phyloP scores from a whole-genome alignment of 2,888 invertebrate genomes.

The Micoletzkya japonica region DNA sequence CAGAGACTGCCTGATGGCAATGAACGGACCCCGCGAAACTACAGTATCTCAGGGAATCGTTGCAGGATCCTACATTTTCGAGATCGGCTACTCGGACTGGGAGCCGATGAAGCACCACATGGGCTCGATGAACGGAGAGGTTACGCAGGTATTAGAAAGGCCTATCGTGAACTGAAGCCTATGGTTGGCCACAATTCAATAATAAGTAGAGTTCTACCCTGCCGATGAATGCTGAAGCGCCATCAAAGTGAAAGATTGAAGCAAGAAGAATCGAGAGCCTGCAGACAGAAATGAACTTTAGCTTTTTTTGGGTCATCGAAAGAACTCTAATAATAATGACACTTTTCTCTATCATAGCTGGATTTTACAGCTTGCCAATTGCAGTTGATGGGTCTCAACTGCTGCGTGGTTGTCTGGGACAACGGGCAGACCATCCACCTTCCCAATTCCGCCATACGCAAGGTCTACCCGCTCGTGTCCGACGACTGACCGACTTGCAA shows the following conservation, averaged over 20 bases:
- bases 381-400: constrained; percentile 51
- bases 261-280: too few species aligned
- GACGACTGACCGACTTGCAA: constrained; percentile 6
- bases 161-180: too few species aligned
- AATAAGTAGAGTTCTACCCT: too few species aligned
- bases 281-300: too few species aligned
- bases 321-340: too few species aligned
- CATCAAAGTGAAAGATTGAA: too few species aligned
- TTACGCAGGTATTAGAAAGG: constrained; percentile 53
- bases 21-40: too few species aligned
- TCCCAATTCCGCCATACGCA: constrained; percentile 45
- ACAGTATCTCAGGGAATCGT: too few species aligned
- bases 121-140: constrained; percentile 50
- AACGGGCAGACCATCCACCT: constrained; percentile 55
- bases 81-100: constrained; percentile 55
- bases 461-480: constrained; percentile 14
- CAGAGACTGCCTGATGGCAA: too few species aligned
- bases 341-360: not conserved
- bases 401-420: constrained; percentile 54
- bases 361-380: constrained; percentile 7
- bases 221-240: too few species aligned
- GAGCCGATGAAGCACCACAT: constrained; percentile 56
- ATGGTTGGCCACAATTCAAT: too few species aligned
- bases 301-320: too few species aligned
- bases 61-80: constrained; percentile 48